phyloP scores from a whole-genome alignment of 2,113 vertebrate species.

The Odontophorus gujanensis region DNA sequence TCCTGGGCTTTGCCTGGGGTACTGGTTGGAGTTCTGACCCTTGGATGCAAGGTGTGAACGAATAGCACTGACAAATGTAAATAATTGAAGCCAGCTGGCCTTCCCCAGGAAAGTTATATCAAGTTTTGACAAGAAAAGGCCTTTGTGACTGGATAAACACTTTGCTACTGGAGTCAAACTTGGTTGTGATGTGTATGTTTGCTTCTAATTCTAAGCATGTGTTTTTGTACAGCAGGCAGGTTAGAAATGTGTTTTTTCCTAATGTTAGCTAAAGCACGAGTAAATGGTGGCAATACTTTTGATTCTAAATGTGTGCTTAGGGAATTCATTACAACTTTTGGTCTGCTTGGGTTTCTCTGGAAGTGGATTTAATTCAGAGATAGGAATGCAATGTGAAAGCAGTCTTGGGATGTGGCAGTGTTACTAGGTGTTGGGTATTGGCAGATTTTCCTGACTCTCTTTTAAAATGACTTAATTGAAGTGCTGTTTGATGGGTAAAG shows the following conservation, averaged over 20 bases:
- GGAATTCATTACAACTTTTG: slow-evolving; percentile 11
- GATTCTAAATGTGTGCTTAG: slow-evolving; percentile 56
- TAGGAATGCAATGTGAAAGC: slow-evolving; percentile 7
- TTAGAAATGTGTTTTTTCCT: slow-evolving; percentile 15
- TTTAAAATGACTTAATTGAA: not conserved
- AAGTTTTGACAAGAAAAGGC: slow-evolving; percentile 21
- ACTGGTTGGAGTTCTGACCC: slow-evolving; percentile 78
- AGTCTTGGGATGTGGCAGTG: not conserved
- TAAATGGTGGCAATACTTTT: slow-evolving; percentile 40
- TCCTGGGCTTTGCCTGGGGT: slow-evolving; percentile 67
- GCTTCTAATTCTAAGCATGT: not conserved
- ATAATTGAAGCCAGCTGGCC: slow-evolving; percentile 49
- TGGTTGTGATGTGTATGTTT: slow-evolving; percentile 4
- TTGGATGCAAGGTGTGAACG: slow-evolving; percentile 74
- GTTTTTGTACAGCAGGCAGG: not conserved
- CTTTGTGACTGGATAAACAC: not conserved
- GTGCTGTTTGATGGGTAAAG: not conserved
- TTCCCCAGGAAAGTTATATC: not conserved
- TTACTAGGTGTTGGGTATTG: not conserved
- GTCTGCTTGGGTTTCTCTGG: slow-evolving; percentile 39
- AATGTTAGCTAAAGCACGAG: not conserved
- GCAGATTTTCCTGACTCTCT: not conserved
- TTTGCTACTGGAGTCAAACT: slow-evolving; percentile 5
- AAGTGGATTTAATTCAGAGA: not conserved
- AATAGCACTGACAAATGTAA: slow-evolving; percentile 66